phyloP scores from a whole-genome alignment of 35 echinoderm and acorn worm genomes.

The Heliocidaris erythrogramma region DNA sequence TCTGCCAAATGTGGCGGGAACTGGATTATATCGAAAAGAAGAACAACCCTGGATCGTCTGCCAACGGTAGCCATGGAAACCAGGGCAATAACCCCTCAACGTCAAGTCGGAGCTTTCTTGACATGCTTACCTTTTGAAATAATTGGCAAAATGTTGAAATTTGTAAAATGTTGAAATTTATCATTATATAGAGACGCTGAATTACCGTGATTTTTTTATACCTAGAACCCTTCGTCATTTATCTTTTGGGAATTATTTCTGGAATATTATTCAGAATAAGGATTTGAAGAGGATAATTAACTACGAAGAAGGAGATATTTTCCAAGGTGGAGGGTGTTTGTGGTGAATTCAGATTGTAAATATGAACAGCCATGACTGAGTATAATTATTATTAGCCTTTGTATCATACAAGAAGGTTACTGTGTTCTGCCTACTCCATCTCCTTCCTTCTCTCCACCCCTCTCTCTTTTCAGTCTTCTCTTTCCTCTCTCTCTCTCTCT shows the following conservation, averaged over 20 bases:
- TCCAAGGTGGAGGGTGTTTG: background rate
- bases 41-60: background rate
- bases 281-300: background rate
- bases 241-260: background rate
- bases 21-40: conserved; percentile 49
- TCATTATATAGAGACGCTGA: background rate
- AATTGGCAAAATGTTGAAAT: too few species aligned
- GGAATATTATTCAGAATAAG: background rate
- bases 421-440: too few species aligned
- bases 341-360: background rate
- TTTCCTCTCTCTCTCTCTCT: too few species aligned
- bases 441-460: too few species aligned
- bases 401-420: too few species aligned
- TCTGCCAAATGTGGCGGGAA: conserved; percentile 44
- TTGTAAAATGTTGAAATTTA: too few species aligned
- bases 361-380: background rate
- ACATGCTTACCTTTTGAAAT: conserved; percentile 5
- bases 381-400: background rate
- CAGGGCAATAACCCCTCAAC: background rate
- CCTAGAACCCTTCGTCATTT: background rate
- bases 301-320: background rate
- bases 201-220: background rate
- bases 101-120: background rate
- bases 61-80: background rate
- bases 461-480: too few species aligned